A percentile compares a stretch with the other conserved stretches of the same genome.
Conservation (phyloP, 1,140 invertebrate species). For the Anagrus nilaparvatae region DNA sequence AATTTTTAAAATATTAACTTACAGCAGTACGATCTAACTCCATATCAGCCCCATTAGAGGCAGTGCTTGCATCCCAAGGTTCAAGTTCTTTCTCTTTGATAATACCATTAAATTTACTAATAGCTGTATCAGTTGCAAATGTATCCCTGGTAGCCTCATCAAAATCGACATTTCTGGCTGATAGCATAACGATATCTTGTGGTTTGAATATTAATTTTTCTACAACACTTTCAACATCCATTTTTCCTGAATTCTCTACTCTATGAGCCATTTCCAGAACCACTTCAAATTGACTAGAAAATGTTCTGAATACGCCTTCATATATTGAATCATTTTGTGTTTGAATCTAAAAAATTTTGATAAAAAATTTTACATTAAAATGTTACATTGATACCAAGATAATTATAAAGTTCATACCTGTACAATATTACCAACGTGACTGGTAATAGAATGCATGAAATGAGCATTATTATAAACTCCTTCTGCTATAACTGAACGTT, state of each 20-base stretch:
- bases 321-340: constrained; percentile 70
- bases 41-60: constrained; percentile 52
- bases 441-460: constrained; percentile 77
- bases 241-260: constrained; percentile 57
- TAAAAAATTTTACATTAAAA: neutral
- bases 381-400: neutral
- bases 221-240: constrained; percentile 57
- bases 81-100: constrained; percentile 72
- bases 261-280: constrained; percentile 75
- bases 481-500: constrained; percentile 54
- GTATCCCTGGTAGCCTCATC: constrained; percentile 78
- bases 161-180: constrained; percentile 71
- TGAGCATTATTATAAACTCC: constrained; percentile 78
- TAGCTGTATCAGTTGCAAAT: constrained; percentile 75
- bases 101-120: constrained; percentile 53
- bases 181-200: constrained; percentile 70
- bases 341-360: constrained; percentile 44
- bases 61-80: constrained; percentile 69
- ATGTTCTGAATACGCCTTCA: constrained; percentile 80
- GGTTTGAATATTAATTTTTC: constrained; percentile 80
- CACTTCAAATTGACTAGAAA: constrained; percentile 72
- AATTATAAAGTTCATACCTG: constrained; percentile 40
- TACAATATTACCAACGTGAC: constrained; percentile 70
- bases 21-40: constrained; percentile 54
- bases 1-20: constrained; percentile 19